Conservation (phyloP, 2,113 vertebrate genomes). For the Chloropsis hardwickii region DNA sequence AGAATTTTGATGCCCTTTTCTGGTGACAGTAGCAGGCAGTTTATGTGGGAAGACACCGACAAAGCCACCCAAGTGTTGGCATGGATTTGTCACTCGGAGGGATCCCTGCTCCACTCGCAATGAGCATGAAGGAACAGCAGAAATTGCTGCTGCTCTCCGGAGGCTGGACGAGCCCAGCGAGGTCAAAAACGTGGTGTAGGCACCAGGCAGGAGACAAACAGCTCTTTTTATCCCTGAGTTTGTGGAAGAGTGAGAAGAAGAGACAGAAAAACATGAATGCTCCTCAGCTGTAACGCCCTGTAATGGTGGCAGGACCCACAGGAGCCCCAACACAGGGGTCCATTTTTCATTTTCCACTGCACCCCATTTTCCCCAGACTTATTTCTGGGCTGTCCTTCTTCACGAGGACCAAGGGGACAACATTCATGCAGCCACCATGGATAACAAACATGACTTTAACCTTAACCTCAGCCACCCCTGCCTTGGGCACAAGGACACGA, state of each 20-base stretch:
- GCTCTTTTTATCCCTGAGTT: background rate
- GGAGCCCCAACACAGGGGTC: background rate
- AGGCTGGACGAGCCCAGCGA: accelerated
- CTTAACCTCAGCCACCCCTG: background rate
- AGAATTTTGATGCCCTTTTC: background rate
- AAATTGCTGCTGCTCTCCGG: background rate
- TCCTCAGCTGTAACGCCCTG: background rate
- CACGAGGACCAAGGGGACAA: background rate
- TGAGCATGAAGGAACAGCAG: background rate
- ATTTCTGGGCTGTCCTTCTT: background rate
- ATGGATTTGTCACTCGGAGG: background rate
- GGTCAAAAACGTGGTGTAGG: accelerated
- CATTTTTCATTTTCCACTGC: background rate
- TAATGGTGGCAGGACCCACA: background rate
- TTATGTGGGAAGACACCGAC: background rate
- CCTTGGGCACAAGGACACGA: background rate
- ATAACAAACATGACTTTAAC: background rate
- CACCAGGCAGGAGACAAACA: background rate
- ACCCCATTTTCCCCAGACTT: background rate
- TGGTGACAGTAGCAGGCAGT: background rate
- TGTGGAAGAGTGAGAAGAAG: accelerated
- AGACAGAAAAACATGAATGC: background rate
- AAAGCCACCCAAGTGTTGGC: background rate
- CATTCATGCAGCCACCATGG: background rate
- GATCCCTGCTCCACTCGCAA: background rate